Conservation (phyloP, 2,888 invertebrate species). For the Tolmerus cingulatus region DNA sequence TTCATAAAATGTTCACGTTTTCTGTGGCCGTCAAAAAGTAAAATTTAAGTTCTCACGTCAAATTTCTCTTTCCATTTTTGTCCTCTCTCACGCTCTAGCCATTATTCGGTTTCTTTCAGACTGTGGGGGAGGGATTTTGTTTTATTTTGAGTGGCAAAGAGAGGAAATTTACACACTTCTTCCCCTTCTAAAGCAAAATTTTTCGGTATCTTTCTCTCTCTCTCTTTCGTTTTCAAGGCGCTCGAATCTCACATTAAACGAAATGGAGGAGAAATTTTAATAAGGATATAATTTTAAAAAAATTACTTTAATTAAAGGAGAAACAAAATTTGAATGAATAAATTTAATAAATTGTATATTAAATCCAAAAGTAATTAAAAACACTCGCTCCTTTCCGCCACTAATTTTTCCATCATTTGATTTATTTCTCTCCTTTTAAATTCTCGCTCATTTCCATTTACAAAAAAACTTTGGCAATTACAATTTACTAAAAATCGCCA, state of each 20-base stretch:
- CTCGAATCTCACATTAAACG: background rate
- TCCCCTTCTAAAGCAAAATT: too few relatives aligned
- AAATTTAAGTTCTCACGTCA: background rate
- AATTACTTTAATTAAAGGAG: background rate
- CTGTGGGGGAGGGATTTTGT: too few relatives aligned
- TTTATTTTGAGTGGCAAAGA: too few relatives aligned
- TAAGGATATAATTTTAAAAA: background rate
- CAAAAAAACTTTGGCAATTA: background rate
- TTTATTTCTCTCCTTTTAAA: background rate
- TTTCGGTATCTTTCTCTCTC: background rate
- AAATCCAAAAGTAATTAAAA: background rate
- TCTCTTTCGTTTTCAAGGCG: background rate
- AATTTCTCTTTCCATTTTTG: background rate
- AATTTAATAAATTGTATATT: too few relatives aligned
- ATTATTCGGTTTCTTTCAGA: too few relatives aligned
- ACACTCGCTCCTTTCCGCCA: background rate
- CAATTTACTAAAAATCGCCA: slow-evolving; percentile 35
- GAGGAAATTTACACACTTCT: too few relatives aligned
- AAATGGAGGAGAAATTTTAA: background rate
- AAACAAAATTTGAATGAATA: too few relatives aligned
- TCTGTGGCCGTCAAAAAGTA: background rate
- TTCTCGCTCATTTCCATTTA: background rate
- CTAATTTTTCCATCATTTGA: background rate
- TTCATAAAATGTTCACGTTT: background rate
- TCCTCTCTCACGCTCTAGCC: background rate